phyloP scores from a whole-genome alignment of 2,797 vertebrate genomes.

The Selene dorsalis region DNA sequence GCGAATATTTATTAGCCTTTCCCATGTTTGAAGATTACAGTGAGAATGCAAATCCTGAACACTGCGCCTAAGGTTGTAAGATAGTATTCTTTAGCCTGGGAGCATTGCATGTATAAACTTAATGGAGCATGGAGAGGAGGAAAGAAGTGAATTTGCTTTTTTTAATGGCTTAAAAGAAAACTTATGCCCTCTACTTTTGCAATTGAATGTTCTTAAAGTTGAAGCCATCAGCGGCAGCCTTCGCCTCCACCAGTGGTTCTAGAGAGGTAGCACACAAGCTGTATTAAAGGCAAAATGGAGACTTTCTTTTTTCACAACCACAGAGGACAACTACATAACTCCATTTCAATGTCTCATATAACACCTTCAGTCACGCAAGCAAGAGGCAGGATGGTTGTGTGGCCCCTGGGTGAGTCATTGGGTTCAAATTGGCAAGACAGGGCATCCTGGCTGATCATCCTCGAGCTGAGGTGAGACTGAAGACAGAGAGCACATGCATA shows the following conservation, averaged over 20 bases:
- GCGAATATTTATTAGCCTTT: slow-evolving; percentile 50
- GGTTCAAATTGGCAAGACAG: too few relatives aligned
- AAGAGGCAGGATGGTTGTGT: not conserved
- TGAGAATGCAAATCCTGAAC: slow-evolving; percentile 44
- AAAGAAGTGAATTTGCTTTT: slow-evolving; percentile 49
- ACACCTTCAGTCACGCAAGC: not conserved
- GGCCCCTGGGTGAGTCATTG: too few relatives aligned
- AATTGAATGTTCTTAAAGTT: slow-evolving; percentile 45
- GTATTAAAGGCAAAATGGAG: slow-evolving; percentile 25
- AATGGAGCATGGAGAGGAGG: slow-evolving; percentile 49
- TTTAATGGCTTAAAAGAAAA: slow-evolving; percentile 55
- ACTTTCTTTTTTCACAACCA: slow-evolving; percentile 22
- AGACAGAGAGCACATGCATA: not conserved
- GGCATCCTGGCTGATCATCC: too few relatives aligned
- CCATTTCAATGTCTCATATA: not conserved
- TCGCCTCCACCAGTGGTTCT: slow-evolving; percentile 22
- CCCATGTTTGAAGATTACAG: slow-evolving; percentile 48
- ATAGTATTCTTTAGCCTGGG: slow-evolving; percentile 40
- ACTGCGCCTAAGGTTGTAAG: slow-evolving; percentile 18
- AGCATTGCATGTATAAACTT: slow-evolving; percentile 55
- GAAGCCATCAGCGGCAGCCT: slow-evolving; percentile 26
- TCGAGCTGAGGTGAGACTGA: too few relatives aligned
- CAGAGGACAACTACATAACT: slow-evolving; percentile 18
- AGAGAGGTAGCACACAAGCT: slow-evolving; percentile 19
- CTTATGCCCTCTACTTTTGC: slow-evolving; percentile 31